phyloP scores from a whole-genome alignment of 2,113 vertebrate species.

The Clarias magur region DNA sequence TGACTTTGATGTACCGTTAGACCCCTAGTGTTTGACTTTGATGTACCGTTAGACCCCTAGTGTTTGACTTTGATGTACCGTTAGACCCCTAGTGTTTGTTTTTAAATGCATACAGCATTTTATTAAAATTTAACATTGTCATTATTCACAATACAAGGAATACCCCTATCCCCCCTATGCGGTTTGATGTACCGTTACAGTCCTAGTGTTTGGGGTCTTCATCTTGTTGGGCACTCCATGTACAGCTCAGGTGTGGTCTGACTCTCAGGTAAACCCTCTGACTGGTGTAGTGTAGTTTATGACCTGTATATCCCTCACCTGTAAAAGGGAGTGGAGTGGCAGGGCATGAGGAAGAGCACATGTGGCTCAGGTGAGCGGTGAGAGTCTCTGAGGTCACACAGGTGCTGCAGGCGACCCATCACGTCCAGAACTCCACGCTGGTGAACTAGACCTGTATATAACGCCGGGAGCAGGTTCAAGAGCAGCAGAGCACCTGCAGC shows the following conservation, averaged over 20 bases:
- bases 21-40: too few relatives aligned
- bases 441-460: constrained; percentile 91
- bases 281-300: not conserved
- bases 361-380: constrained; percentile 60
- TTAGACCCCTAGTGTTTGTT: too few relatives aligned
- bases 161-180: too few relatives aligned
- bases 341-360: constrained; percentile 90
- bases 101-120: too few relatives aligned
- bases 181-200: too few relatives aligned
- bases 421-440: constrained; percentile 91
- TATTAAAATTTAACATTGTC: too few relatives aligned
- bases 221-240: not conserved
- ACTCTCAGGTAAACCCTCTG: not conserved
- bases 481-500: constrained; percentile 74
- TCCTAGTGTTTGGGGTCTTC: not conserved
- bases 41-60: too few relatives aligned
- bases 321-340: constrained; percentile 94
- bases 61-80: too few relatives aligned
- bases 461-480: constrained; percentile 77
- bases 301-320: constrained; percentile 73
- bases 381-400: constrained; percentile 66
- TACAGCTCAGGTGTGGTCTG: not conserved
- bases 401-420: constrained; percentile 80
- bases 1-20: not conserved
- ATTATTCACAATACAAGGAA: too few relatives aligned